A percentile compares a stretch with the other conserved stretches of the same genome.
Conservation (phyloP, 2,113 vertebrate species). For the Cochlearius cochlearius region DNA sequence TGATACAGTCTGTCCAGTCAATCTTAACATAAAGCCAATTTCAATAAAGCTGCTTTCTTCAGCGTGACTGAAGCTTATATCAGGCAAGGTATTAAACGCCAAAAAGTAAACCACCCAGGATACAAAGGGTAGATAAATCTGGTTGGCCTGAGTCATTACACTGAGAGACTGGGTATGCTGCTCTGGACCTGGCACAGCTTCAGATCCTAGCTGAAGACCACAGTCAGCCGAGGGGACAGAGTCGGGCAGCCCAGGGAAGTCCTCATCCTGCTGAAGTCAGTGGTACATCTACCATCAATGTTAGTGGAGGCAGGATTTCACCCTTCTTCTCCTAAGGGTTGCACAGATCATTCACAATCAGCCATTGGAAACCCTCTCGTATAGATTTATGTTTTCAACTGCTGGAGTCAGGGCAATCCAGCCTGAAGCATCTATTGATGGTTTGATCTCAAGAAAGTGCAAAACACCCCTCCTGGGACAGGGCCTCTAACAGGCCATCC, state of each 20-base stretch:
- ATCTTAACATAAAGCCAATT: slow-evolving; percentile 23
- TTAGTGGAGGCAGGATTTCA: not conserved
- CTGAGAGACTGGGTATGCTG: not conserved
- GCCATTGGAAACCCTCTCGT: rapidly evolving
- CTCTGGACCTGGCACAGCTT: not conserved
- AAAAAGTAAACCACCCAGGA: not conserved
- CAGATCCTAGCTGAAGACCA: not conserved
- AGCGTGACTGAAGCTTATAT: not conserved
- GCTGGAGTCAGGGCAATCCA: not conserved
- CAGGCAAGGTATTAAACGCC: not conserved
- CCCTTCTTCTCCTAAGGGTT: not conserved
- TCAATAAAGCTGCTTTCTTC: slow-evolving; percentile 33
- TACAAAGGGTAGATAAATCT: not conserved
- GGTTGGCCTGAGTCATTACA: not conserved
- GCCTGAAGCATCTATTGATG: not conserved
- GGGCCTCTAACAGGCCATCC: not conserved
- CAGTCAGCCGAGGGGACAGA: not conserved
- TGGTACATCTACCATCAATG: not conserved
- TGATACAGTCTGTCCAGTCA: slow-evolving; percentile 3
- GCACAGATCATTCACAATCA: not conserved
- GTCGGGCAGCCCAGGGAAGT: not conserved
- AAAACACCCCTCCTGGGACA: not conserved
- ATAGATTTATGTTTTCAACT: not conserved
- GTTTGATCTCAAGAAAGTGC: not conserved
- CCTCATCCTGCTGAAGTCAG: not conserved